A percentile compares a stretch with the other conserved stretches of the same genome.
phyloP scores from a whole-genome alignment of 2,113 vertebrate genomes.

The Pitta sordida region DNA sequence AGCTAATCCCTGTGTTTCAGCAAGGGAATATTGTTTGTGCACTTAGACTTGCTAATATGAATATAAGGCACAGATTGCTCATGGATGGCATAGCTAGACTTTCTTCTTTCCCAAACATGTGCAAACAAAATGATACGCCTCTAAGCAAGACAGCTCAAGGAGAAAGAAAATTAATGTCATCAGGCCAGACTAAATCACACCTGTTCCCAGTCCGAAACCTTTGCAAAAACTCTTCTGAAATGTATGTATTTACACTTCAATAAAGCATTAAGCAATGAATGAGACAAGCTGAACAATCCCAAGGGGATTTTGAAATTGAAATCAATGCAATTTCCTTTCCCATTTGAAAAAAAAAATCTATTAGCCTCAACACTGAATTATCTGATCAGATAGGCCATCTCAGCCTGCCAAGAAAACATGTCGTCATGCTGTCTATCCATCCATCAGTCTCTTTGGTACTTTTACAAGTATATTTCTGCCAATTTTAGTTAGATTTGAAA shows the following conservation, averaged over 20 bases:
- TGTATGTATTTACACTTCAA: conserved; percentile 30
- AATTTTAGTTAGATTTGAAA: conserved; percentile 12
- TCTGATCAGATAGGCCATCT: background rate
- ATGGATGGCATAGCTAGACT: background rate
- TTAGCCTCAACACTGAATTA: conserved; percentile 6
- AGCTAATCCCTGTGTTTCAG: conserved; percentile 62
- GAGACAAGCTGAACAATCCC: background rate
- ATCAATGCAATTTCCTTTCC: conserved; percentile 10
- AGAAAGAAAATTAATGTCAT: conserved; percentile 32
- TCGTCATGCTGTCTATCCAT: background rate
- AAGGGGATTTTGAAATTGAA: background rate
- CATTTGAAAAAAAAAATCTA: background rate
- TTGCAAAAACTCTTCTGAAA: background rate
- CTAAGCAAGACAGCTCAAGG: conserved; percentile 20
- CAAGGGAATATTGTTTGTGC: conserved; percentile 27
- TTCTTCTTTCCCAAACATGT: background rate
- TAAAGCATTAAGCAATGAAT: background rate
- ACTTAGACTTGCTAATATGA: conserved; percentile 41
- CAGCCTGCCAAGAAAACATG: background rate
- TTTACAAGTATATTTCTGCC: background rate
- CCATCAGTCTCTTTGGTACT: background rate
- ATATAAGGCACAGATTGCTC: conserved; percentile 37
- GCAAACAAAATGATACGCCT: conserved; percentile 2
- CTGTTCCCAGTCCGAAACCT: background rate
- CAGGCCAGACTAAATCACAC: background rate